Evolutionary conservation across 2,888 invertebrate species (phyloP), one percentile per base, ranked within the genome.

Genomic region (Petrolisthes cinctipes): DNA sequence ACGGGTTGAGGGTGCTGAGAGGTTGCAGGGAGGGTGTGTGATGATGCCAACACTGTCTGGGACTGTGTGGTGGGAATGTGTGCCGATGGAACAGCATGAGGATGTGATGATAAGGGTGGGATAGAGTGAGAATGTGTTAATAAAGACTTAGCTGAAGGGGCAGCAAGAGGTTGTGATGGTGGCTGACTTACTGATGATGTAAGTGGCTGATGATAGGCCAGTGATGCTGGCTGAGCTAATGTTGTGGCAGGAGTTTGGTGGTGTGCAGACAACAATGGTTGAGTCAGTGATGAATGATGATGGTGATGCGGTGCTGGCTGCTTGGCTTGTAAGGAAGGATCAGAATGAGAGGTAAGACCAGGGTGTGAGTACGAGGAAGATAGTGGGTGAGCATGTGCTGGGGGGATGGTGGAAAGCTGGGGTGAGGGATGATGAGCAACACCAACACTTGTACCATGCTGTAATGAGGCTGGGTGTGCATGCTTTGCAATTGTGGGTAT

Each of bases 131-230:
- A 14, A 71, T 71, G n/a, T 11, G 71, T 61, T 61, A 61, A 14
- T 71, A 37, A 37, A 37, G 20, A 71, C 71, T 71, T 71, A 1
- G 51, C 14, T 82, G 82, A 14, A 68, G 51, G 82, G n/a, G 20
- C 53, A 51, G 66, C 37, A 51, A 61, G 78, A 68, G 85, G 57
- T 61, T 79, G 78, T 85, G 85, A 61, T 79, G 85, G 53, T 57
- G 76, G 68, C 37, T 61, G 61, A n/a, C 37, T 37, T n/a, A 51
- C 61, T n/a, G 85, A 61, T 79, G 84, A 61, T 54, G 79, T 11
- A 66, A 66, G 20, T 66, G 68, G 6, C 4, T 85, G 66, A 66
- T 78, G 53, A 66, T 79, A 79, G 17, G 86, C 68, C 61, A 68
- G 11, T 3, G 78, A 61, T 61, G 66, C 56, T 61, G 78, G 56